Percentiles rank a stretch among this genome's conserved stretches.
These are phyloP conservation scores for Anolis carolinensis DNA, from an alignment of 2,113 vertebrate species.

Conservation along the genomic window DNA sequence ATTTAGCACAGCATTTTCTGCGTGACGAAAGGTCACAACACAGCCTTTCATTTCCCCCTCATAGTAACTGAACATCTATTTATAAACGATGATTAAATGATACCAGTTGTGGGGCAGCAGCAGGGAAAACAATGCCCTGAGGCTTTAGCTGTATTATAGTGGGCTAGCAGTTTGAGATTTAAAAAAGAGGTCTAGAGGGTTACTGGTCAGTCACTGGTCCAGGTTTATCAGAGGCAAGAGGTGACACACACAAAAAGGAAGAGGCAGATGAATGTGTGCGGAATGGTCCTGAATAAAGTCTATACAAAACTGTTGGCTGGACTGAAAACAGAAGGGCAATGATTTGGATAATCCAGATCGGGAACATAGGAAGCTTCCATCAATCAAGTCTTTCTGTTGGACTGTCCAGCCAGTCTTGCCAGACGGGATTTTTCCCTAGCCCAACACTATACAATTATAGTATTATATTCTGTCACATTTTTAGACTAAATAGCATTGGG, in stretches of 20 bases:
- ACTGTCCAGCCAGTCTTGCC: too few species aligned
- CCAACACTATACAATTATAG: too few species aligned
- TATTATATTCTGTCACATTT: too few species aligned
- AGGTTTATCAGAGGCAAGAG: not conserved
- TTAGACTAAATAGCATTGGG: too few species aligned
- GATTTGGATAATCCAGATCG: not conserved
- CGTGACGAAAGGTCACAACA: conserved; percentile 14
- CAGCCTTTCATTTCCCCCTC: conserved; percentile 18
- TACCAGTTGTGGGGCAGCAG: not conserved
- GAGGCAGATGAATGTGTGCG: too few species aligned
- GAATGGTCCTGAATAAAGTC: too few species aligned
- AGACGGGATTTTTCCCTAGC: too few species aligned
- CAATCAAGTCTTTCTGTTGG: too few species aligned
- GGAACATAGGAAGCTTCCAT: too few species aligned
- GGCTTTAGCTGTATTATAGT: conserved; percentile 3
- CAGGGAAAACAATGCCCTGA: conserved; percentile 8
- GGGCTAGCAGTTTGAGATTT: not conserved
- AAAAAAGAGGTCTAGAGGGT: not conserved
- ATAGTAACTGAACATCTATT: conserved; percentile 27
- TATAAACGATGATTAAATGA: conserved; percentile 31
- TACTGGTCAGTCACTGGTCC: not conserved
- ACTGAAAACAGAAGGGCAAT: not conserved
- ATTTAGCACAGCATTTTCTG: conserved; percentile 12
- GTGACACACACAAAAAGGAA: not conserved
- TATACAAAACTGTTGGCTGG: not conserved